Evolutionary conservation across 2,888 invertebrate species (phyloP), one percentile per base, ranked within the genome.

Genomic region (Machimus rusticus): DNA sequence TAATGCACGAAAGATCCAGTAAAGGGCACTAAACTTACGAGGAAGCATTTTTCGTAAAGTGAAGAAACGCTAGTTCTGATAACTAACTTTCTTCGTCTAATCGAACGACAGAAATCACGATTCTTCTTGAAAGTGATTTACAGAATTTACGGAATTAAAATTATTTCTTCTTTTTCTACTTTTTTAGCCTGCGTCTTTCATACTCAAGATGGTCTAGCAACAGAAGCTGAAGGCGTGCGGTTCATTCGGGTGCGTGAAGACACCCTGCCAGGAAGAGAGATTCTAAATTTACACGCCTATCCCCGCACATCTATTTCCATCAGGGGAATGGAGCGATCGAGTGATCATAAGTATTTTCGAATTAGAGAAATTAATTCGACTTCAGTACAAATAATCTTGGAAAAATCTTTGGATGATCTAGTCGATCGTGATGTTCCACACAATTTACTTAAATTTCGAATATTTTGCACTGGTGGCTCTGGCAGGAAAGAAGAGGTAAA

Each of bases 221-320:
- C 92, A 2, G 93, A 93, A 90, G 91, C 92, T 51, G 97, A 97
- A 92, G 97, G 97, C 90, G 93, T 97, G 89, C 95, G 97, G 90
- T 97, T 97, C 91, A 96, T 97, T 88, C 94, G 97, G 89, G 95
- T 97, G 89, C 96, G 97, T 6, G 97, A 97, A 92, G 96, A 97
- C 92, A 93, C 97, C 6, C 93, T 94, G 88, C 95, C 96, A 1
- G 97, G 97, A 14, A 95, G 95, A 86, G 96, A 97, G 92, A 95
- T 97, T 14, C 93, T 97, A 37, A 94, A 94, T 89, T 94, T 97
- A 6, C 96, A 97, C 93, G 97, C 97, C n/a, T 96, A 96, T 93
- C 97, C 97, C 6, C 95, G 97, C 92, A 94, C 92, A 89, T 91
- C 90, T 39, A 91, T 92, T n/a, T 89, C 91, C 2, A 88, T 93